Evolutionary conservation across 2,888 invertebrate species (phyloP).

Genomic region (Sesamia inferens): DNA sequence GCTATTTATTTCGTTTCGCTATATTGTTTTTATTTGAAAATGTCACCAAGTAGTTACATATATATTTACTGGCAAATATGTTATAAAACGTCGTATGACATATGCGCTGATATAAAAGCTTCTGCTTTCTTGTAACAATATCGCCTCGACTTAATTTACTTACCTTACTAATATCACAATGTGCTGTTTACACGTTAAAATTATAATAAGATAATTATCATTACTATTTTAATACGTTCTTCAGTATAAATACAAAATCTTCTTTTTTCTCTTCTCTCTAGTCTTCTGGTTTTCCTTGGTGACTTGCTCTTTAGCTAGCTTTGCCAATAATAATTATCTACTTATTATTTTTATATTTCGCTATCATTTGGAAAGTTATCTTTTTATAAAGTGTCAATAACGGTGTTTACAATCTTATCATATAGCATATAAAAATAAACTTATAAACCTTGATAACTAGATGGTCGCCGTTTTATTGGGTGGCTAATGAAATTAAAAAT

Average conservation of each 20-base stretch:
- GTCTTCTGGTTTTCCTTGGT: neutral
- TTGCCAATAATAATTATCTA: neutral
- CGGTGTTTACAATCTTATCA: conserved; percentile 24
- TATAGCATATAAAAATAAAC: conserved; percentile 17
- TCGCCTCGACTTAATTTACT: too few species aligned
- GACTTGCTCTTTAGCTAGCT: neutral
- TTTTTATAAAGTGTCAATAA: conserved; percentile 16
- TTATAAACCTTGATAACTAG: conserved; percentile 24
- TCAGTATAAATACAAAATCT: neutral
- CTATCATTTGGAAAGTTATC: neutral
- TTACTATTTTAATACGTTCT: neutral
- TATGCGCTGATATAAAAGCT: too few species aligned
- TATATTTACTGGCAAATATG: too few species aligned
- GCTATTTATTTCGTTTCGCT: too few species aligned
- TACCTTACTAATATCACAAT: too few species aligned
- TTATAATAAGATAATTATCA: too few species aligned
- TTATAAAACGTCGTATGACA: too few species aligned
- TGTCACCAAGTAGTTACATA: too few species aligned
- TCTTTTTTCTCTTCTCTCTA: neutral
- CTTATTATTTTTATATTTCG: neutral
- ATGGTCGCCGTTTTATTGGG: conserved; percentile 16
- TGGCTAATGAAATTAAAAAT: neutral
- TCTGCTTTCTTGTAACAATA: too few species aligned
- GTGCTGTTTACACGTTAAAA: neutral
- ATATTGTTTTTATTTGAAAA: too few species aligned